Conservation (phyloP, 2,113 vertebrate genomes). For the Callopanchax toddi region DNA sequence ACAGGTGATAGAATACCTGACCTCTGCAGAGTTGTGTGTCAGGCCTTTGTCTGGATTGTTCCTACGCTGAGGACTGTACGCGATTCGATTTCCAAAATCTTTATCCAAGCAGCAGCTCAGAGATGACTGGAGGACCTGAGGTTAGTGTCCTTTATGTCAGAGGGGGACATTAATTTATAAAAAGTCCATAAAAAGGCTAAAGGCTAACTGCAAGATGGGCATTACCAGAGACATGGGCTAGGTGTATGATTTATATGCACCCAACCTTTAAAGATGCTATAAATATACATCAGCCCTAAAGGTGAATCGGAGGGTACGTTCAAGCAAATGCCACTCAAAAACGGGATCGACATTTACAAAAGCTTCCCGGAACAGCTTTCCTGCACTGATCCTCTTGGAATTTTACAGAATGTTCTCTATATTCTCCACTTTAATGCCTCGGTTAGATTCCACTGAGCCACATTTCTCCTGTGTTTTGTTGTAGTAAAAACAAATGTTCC, state of each 20-base stretch:
- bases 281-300: slow-evolving; percentile 34
- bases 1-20: neutral
- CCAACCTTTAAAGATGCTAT: slow-evolving; percentile 32
- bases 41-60: slow-evolving; percentile 17
- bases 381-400: neutral
- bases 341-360: slow-evolving; percentile 15
- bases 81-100: neutral
- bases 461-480: slow-evolving; percentile 7
- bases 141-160: slow-evolving; percentile 18
- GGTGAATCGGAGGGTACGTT: slow-evolving; percentile 21
- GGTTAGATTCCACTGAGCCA: slow-evolving; percentile 22
- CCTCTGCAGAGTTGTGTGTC: slow-evolving; percentile 6
- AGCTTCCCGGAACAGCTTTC: neutral
- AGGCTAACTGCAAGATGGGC: slow-evolving; percentile 28
- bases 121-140: slow-evolving; percentile 27
- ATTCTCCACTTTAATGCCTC: neutral
- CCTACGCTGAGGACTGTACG: neutral
- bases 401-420: slow-evolving; percentile 18
- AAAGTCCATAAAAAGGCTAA: slow-evolving; percentile 53
- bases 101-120: slow-evolving; percentile 12
- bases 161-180: slow-evolving; percentile 30
- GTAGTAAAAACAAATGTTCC: slow-evolving; percentile 38
- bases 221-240: slow-evolving; percentile 31
- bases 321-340: slow-evolving; percentile 30
- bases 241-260: slow-evolving; percentile 15